phyloP scores from a whole-genome alignment of 1,140 invertebrate genomes.

The Andricus grossulariae region DNA sequence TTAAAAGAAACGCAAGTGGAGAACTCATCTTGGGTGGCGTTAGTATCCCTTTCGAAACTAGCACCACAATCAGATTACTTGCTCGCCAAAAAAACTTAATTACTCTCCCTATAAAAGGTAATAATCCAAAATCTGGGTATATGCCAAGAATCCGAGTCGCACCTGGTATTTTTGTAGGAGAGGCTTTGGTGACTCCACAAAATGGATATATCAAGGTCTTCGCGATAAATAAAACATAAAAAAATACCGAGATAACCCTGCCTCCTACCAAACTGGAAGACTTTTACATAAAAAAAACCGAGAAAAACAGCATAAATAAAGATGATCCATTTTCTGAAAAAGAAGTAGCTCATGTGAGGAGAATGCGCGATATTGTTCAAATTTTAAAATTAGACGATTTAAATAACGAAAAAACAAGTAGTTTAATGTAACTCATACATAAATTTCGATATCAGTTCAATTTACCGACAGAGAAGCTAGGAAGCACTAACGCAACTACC shows the following conservation, averaged over 20 bases:
- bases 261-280: too few relatives aligned
- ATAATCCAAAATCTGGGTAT: too few relatives aligned
- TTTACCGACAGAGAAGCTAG: too few relatives aligned
- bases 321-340: neutral
- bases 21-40: neutral
- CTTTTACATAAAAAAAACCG: accelerated
- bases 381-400: too few relatives aligned
- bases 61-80: neutral
- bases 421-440: too few relatives aligned
- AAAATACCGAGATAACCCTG: neutral
- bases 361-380: too few relatives aligned
- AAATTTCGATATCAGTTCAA: too few relatives aligned
- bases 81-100: neutral
- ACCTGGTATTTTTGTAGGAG: neutral
- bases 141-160: too few relatives aligned
- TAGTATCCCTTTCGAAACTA: neutral
- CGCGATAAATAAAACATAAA: neutral
- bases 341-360: neutral
- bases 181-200: neutral
- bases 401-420: too few relatives aligned
- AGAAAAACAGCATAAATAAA: neutral
- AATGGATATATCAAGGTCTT: neutral
- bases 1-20: neutral
- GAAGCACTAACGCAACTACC: too few relatives aligned
- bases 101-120: neutral